Evolutionary conservation across 1,140 invertebrate species (phyloP), one percentile per base, ranked within the genome.

Genomic region (Trichonephila clavipes): DNA sequence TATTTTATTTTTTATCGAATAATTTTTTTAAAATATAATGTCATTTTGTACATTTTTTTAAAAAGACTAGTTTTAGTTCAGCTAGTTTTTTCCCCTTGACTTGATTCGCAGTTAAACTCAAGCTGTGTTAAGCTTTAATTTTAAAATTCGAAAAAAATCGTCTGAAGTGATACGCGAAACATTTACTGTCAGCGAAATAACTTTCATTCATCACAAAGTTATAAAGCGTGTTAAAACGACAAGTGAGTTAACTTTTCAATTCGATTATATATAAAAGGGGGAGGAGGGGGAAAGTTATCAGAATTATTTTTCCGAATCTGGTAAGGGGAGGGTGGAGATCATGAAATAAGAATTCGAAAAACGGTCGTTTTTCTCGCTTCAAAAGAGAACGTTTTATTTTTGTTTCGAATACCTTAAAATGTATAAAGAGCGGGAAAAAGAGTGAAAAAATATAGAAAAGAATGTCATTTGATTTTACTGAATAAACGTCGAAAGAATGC

Each of bases 401-500:
- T 40, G 28, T 34, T 77, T 77, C 16, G 72, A 18, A 19, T 77
- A 18, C 72, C 18, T 34, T 16, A 18, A 77, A 77, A 40, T 34
- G 7, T 19, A 77, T 34, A 77, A 77, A 12, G 5, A 40, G 51
- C 51, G 51, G 51, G 51, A 16, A 72, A 40, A 40, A 40, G 34
- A 40, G 34, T 40, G 34, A 40, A 40, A 40, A 72, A 14, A n/a
- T 28, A 69, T 28, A n/a, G 3, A 77, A 77, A 77, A 77, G 16
- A 77, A 77, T 77, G 28, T 77, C 72, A 18, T 77, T 77, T 77
- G 72, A 77, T 77, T 77, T 77, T 77, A 77, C 72, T 77, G 72
- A 77, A 77, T 77, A 77, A 77, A 40, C 28, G 72, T 40, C 3
- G 28, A 34, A 77, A 14, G 18, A 34, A 40, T 28, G 72, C 28